A percentile compares a stretch with the other conserved stretches of the same genome.
These are phyloP conservation scores for Hiodon tergisus DNA, from an alignment of 2,113 vertebrate species.

Conservation along the genomic window DNA sequence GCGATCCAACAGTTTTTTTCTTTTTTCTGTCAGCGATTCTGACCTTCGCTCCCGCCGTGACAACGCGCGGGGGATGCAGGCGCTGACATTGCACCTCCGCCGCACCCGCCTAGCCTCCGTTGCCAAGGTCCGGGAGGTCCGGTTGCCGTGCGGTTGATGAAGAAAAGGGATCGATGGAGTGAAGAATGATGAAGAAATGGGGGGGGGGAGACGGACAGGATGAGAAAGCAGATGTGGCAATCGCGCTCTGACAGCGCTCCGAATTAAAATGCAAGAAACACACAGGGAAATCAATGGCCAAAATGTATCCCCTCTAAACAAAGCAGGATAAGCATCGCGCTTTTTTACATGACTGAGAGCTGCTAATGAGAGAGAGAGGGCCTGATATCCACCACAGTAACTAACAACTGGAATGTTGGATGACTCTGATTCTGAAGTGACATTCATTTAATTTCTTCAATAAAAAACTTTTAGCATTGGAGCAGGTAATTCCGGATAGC, in stretches of 20 bases:
- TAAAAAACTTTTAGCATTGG: too few species aligned
- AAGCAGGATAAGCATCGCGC: conserved; percentile 3
- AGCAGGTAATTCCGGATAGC: background rate
- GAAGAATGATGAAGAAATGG: conserved; percentile 85
- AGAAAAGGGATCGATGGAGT: conserved; percentile 78
- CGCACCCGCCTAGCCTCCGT: conserved; percentile 43
- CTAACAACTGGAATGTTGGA: background rate
- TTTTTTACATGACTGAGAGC: conserved; percentile 1
- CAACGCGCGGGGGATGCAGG: conserved; percentile 50
- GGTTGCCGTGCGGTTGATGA: conserved; percentile 65
- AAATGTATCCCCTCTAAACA: conserved; percentile 33
- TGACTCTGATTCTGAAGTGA: background rate
- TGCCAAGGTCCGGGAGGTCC: conserved; percentile 58
- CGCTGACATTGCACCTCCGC: conserved; percentile 67
- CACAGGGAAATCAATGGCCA: conserved; percentile 41
- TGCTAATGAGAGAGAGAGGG: background rate
- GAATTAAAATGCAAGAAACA: conserved; percentile 38
- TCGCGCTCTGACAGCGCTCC: conserved; percentile 46
- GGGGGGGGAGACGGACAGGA: conserved; percentile 62
- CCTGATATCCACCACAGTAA: background rate
- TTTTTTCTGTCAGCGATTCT: conserved; percentile 52
- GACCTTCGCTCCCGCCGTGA: conserved; percentile 47
- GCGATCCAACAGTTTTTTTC: conserved; percentile 32
- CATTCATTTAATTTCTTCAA: conserved; percentile 7
- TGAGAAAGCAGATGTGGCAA: conserved; percentile 44